Percentiles rank a stretch among this genome's conserved stretches.
Evolutionary conservation across 2,797 vertebrate genomes (phyloP).

Genomic region (Toxotes lorentzi): DNA sequence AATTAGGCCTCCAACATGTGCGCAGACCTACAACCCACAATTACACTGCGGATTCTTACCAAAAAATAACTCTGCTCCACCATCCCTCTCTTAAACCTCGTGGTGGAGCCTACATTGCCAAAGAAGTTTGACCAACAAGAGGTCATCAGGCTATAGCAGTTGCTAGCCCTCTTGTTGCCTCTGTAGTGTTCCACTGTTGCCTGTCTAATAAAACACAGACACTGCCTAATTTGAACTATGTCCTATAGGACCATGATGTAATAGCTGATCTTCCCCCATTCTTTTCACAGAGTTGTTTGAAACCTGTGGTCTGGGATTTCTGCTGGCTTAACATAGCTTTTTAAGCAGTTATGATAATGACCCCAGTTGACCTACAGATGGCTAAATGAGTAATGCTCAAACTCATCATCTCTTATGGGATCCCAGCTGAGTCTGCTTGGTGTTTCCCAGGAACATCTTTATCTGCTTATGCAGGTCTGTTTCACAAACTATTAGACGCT

Average conservation of each 20-base stretch:
- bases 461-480: constrained; percentile 74
- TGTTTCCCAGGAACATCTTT: constrained; percentile 81
- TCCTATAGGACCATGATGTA: constrained; percentile 40
- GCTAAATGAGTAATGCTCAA: constrained; percentile 63
- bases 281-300: constrained; percentile 56
- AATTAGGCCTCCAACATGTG: constrained; percentile 83
- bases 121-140: constrained; percentile 39
- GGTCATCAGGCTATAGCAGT: constrained; percentile 29
- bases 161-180: constrained; percentile 32
- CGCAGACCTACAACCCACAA: constrained; percentile 78
- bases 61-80: constrained; percentile 68
- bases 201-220: constrained; percentile 56
- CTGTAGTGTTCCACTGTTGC: constrained; percentile 25
- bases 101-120: constrained; percentile 21
- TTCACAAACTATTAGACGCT: constrained; percentile 70
- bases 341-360: constrained; percentile 63
- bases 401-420: constrained; percentile 61
- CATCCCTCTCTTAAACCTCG: constrained; percentile 38
- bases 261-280: constrained; percentile 47
- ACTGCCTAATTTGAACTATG: constrained; percentile 49
- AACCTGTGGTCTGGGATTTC: constrained; percentile 56
- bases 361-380: constrained; percentile 68
- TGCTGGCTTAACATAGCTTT: constrained; percentile 39
- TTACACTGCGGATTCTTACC: constrained; percentile 75
- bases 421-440: constrained; percentile 59